A percentile compares a stretch with the other conserved stretches of the same genome.
Conservation (phyloP, 2,888 invertebrate genomes). For the Ectobius pallidus region DNA sequence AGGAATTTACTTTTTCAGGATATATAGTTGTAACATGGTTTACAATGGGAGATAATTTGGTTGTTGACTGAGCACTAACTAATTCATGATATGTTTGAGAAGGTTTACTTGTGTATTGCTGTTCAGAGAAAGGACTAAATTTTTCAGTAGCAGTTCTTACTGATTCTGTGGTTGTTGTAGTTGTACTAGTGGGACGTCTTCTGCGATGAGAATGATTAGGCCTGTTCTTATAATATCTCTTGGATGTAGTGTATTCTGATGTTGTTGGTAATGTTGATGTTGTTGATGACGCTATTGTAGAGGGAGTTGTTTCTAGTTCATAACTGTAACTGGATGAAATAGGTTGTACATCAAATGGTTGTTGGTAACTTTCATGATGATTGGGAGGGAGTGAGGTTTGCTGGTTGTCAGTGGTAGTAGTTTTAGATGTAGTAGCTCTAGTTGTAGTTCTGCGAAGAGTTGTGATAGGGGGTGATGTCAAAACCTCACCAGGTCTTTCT, state of each 20-base stretch:
- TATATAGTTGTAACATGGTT: neutral
- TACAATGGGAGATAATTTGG: neutral
- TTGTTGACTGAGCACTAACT: too few relatives aligned
- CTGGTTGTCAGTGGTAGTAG: neutral
- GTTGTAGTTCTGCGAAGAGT: too few relatives aligned
- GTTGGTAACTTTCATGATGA: slow-evolving; percentile 1
- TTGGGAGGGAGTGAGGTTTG: neutral
- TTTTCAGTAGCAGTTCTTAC: neutral
- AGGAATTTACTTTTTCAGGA: slow-evolving; percentile 5
- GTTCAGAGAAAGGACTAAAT: neutral
- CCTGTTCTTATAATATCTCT: neutral
- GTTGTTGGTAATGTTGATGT: too few relatives aligned
- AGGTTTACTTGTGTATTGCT: neutral
- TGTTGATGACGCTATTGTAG: too few relatives aligned
- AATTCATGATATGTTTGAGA: too few relatives aligned
- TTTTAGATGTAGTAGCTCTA: neutral
- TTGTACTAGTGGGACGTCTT: neutral
- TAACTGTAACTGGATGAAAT: too few relatives aligned
- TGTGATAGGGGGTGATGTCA: neutral
- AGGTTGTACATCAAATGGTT: neutral
- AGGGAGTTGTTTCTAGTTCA: neutral
- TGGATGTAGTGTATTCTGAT: neutral
- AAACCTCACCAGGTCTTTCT: neutral
- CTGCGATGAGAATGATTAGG: neutral
- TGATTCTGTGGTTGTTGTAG: neutral